Base-by-base conservation (phyloP, 2,888 invertebrate genomes). In the Apoda limacodes region DNA sequence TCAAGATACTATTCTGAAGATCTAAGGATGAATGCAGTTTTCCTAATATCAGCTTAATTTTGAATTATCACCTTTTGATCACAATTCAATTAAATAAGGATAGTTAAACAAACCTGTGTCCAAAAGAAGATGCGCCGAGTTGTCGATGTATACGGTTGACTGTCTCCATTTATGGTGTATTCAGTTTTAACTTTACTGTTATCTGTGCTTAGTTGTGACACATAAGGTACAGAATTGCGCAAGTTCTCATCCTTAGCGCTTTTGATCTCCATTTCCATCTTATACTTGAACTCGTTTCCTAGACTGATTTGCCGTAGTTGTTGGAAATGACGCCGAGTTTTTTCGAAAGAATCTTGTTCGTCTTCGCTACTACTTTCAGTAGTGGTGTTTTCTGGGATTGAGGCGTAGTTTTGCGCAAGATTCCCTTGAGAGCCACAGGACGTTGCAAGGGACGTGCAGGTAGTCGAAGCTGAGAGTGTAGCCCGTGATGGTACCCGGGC, bases 231-330 rank as follows among this genome's bases (percentile, higher is more conserved):
- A n/a, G 83, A 78, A 50, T 78, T 83, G 12, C 85, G 72, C 34
- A 86, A 55, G 52, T 85, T 86, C 48, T 84, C 85, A 30, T 83
- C 82, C 44, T 84, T 84, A 15, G 83, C 83, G 42, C 66, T 71
- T 56, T 84, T 85, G 30, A 84, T 85, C 59, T 86, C 86, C 86
- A 86, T 85, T 61, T 86, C 85, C 78, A 82, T 81, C 50, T 81
- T 82, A 62, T 81, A 81, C 67, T 82, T 86, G 46, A 83, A 85
- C 43, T 83, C 83, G 61, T 85, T 85, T 40, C 85, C 86, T 50
- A 84, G 67, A 58, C 86, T 86, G 39, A 85, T 82, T 48, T 85
- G 83, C 31, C 85, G 81, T 39, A 84, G 68, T 47, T 85, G 84
- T 52, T 86, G 86, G 51, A 85, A 86, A 51, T 82, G 84, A 33